phyloP scores from a whole-genome alignment of 2,888 invertebrate species.

The Cheilosia variabilis region DNA sequence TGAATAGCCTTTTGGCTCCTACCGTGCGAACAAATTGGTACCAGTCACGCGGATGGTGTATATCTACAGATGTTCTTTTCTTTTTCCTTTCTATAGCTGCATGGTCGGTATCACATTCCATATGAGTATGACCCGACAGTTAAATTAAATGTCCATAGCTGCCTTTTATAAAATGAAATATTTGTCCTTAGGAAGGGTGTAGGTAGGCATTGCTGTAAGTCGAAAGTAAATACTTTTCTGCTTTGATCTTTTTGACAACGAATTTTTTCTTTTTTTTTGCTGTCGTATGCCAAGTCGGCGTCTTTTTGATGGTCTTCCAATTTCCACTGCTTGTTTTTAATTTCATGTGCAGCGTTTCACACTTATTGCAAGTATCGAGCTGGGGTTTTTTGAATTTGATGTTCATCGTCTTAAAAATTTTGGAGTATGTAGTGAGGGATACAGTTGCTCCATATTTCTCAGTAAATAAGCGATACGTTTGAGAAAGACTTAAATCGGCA shows the following conservation, averaged over 20 bases:
- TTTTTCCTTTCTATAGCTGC: constrained; percentile 35
- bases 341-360: constrained; percentile 65
- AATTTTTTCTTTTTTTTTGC: constrained; percentile 43
- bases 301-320: constrained; percentile 18
- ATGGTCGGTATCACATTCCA: constrained; percentile 37
- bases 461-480: constrained; percentile 46
- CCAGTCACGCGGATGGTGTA: constrained; percentile 33
- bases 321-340: constrained; percentile 17
- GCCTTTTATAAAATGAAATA: not conserved
- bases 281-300: constrained; percentile 21
- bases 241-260: constrained; percentile 16
- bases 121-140: constrained; percentile 42
- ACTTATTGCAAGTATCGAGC: constrained; percentile 70
- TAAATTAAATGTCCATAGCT: constrained; percentile 65
- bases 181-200: constrained; percentile 63
- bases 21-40: constrained; percentile 21
- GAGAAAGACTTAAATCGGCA: constrained; percentile 32
- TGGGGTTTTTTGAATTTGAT: constrained; percentile 70
- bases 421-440: constrained; percentile 68
- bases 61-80: constrained; percentile 21
- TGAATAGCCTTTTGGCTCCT: constrained; percentile 3
- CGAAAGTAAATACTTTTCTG: constrained; percentile 23
- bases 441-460: constrained; percentile 44
- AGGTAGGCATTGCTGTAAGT: constrained; percentile 68
- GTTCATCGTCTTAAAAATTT: constrained; percentile 60